Conservation (phyloP, 2,797 vertebrate species). For the Gymnothorax javanicus region DNA sequence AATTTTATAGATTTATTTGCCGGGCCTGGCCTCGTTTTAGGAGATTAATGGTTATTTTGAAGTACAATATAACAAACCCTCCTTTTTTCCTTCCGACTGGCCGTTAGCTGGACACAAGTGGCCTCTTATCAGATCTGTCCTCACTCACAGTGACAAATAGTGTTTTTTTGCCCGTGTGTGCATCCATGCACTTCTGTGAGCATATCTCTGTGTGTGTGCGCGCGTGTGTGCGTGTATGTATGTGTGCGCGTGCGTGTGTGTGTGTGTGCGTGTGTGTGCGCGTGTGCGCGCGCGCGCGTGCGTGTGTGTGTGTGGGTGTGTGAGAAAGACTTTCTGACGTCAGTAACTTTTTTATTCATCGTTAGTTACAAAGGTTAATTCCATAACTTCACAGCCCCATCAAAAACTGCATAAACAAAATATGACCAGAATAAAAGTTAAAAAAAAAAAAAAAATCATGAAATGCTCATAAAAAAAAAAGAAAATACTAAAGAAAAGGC, state of each 20-base stretch:
- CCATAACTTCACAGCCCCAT: too few species aligned
- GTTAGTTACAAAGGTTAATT: too few species aligned
- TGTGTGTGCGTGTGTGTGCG: background rate
- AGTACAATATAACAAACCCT: constrained; percentile 1
- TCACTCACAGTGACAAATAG: background rate
- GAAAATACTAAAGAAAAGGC: too few species aligned
- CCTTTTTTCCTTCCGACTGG: constrained; percentile 8
- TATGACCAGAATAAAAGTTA: too few species aligned
- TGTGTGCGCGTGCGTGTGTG: background rate
- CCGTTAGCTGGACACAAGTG: background rate
- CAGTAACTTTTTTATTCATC: background rate
- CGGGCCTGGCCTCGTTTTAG: background rate
- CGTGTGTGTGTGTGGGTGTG: background rate
- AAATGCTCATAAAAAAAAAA: too few species aligned
- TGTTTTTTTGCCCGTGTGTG: background rate
- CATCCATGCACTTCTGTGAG: background rate
- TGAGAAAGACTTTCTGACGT: background rate
- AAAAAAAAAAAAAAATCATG: too few species aligned
- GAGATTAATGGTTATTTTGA: background rate
- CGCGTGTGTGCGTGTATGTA: background rate
- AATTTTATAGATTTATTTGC: background rate
- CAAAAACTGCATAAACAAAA: too few species aligned
- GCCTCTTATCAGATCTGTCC: background rate
- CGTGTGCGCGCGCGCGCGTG: background rate
- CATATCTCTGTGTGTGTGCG: background rate